phyloP scores from a whole-genome alignment of 2,888 invertebrate species.

The Spialia ferax region DNA sequence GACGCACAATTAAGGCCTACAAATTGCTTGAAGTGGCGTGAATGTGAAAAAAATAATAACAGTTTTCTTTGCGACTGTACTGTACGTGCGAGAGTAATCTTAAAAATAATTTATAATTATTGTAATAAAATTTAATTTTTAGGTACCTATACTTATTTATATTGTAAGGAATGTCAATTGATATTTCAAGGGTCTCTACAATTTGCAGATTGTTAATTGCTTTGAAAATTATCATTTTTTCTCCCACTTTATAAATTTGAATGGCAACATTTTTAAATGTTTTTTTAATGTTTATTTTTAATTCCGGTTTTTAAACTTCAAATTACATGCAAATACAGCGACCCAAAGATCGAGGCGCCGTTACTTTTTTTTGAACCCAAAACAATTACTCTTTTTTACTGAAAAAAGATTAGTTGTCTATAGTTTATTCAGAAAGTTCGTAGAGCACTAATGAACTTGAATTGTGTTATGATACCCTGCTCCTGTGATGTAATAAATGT shows the following conservation, averaged over 20 bases:
- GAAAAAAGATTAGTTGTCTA: not conserved
- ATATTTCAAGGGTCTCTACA: constrained; percentile 43
- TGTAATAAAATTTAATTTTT: constrained; percentile 57
- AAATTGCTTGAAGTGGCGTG: constrained; percentile 34
- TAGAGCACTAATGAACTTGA: constrained; percentile 60
- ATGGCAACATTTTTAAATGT: not conserved
- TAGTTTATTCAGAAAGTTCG: constrained; percentile 52
- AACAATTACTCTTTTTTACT: not conserved
- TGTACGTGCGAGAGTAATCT: constrained; percentile 47
- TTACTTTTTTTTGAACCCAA: constrained; percentile 42
- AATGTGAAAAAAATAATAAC: constrained; percentile 36
- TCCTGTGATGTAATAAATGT: constrained; percentile 87
- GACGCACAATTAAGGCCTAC: constrained; percentile 41
- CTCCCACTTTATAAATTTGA: not conserved
- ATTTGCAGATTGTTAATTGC: constrained; percentile 46
- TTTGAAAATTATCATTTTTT: constrained; percentile 49
- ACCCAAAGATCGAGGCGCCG: constrained; percentile 43
- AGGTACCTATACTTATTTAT: constrained; percentile 74
- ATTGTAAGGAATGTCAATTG: constrained; percentile 79
- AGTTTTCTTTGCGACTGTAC: constrained; percentile 47
- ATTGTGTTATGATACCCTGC: constrained; percentile 84
- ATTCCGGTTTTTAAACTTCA: not conserved
- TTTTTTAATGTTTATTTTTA: not conserved
- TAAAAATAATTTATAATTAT: constrained; percentile 47
- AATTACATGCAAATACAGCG: constrained; percentile 28